These are phyloP conservation scores for Anthopleura xanthogrammica DNA, from an alignment of 92 coral and sea anemone genomes.

Conservation along the genomic window DNA sequence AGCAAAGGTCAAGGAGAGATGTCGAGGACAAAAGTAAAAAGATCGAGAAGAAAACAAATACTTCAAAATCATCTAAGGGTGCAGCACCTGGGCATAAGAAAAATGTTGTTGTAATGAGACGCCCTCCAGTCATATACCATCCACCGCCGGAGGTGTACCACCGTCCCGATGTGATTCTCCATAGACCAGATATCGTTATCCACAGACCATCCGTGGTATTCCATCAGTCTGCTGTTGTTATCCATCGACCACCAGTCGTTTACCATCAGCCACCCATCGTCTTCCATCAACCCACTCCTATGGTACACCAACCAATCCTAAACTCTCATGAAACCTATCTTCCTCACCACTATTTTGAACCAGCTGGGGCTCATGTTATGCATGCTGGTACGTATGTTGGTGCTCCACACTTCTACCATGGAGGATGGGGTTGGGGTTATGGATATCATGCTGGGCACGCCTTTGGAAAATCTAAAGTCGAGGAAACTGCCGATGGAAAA, in stretches of 20 bases:
- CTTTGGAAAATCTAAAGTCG: conserved; percentile 76
- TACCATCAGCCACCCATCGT: conserved; percentile 92
- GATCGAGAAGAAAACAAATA: conserved; percentile 21
- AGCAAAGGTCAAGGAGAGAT: not conserved
- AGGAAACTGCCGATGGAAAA: conserved; percentile 23
- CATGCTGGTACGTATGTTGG: conserved; percentile 82
- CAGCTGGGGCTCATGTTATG: conserved; percentile 56
- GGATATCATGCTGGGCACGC: conserved; percentile 53
- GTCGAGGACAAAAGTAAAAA: conserved; percentile 31
- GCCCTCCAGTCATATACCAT: conserved; percentile 91
- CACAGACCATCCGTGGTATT: conserved; percentile 94
- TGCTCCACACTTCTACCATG: conserved; percentile 80
- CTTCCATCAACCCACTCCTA: conserved; percentile 91
- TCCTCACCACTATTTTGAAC: conserved; percentile 74
- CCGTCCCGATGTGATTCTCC: conserved; percentile 84
- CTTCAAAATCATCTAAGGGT: conserved; percentile 21
- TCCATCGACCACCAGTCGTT: conserved; percentile 87
- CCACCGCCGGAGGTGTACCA: conserved; percentile 97
- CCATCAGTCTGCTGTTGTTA: conserved; percentile 92
- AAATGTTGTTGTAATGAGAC: conserved; percentile 79
- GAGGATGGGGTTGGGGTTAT: conserved; percentile 78
- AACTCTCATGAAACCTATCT: conserved; percentile 88
- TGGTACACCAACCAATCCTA: conserved; percentile 77
- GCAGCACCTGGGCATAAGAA: conserved; percentile 60
- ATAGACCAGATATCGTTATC: conserved; percentile 93